Evolutionary conservation across 2,113 vertebrate genomes (phyloP).

Genomic region (Cricetomys ansorgei): DNA sequence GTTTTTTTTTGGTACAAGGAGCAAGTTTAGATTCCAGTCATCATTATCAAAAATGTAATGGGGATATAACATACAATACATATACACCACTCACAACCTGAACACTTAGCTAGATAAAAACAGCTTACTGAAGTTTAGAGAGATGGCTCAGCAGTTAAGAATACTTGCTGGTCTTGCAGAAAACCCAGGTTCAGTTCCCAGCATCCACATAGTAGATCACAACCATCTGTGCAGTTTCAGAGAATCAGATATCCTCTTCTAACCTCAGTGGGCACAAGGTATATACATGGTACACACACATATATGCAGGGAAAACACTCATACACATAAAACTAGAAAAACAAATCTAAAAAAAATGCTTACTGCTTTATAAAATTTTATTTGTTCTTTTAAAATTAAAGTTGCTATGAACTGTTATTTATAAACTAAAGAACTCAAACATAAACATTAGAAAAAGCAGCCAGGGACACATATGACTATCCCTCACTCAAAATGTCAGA

Average conservation of each 20-base stretch:
- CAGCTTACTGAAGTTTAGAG: not conserved
- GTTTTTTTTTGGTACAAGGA: not conserved
- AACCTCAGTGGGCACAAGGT: not conserved
- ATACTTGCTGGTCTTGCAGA: not conserved
- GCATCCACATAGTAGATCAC: not conserved
- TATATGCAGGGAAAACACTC: not conserved
- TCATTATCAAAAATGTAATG: constrained; percentile 49
- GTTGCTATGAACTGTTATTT: not conserved
- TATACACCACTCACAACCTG: not conserved
- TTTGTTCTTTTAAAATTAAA: constrained; percentile 50
- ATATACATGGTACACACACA: no score
- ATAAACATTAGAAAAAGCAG: not conserved
- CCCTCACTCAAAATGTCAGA: not conserved
- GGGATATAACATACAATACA: not conserved
- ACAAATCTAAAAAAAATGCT: not conserved
- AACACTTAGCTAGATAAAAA: not conserved
- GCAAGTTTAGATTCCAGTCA: constrained; percentile 14
- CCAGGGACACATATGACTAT: not conserved
- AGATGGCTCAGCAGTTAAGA: not conserved
- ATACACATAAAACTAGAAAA: not conserved
- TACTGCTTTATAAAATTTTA: not conserved
- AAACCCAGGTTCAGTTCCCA: not conserved
- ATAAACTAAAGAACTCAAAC: constrained; percentile 47
- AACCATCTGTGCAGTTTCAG: not conserved
- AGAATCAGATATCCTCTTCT: not conserved